Evolutionary conservation across 1,140 invertebrate genomes (phyloP), one percentile per base, ranked within the genome.

Genomic region (Teleopsis dalmanni): DNA sequence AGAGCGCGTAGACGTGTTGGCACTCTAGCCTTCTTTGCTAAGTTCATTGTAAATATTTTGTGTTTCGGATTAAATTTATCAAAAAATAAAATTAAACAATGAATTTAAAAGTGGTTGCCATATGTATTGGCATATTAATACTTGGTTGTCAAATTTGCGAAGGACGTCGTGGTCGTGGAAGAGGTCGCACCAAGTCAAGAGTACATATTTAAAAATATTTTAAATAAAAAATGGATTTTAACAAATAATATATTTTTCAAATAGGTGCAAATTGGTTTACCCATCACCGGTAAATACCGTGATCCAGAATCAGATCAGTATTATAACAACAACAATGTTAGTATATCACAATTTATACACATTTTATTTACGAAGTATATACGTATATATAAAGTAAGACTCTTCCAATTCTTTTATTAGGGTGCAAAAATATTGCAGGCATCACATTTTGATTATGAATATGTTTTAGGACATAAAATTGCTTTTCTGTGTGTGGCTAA

Each of bases 371-470:
- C n/a, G n/a, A n/a, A n/a, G n/a, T n/a, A n/a, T n/a, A n/a, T n/a
- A n/a, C n/a, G n/a, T n/a, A n/a, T 31, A 7, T 50, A 18, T 35
- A 19, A 36, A 19, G 36, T 29, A 40, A n/a, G 33, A 33, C 22
- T 48, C 19, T 23, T 4, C 36, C 42, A 26, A 21, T 31, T 43
- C 31, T 46, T 8, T 23, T 48, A 49, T 50, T 63, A 94, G 91
- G 90, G 90, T 22, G 91, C 91, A 0, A 91, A 91, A 74, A 94
- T 95, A 54, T 70, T 85, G n/a, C 76, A 88, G 46, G 84, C 88
- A 4, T 93, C 90, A 1, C 90, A 94, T 71, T 95, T 94, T 72
- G 91, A 94, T 74, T 83, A 87, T 73, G 89, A 93, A 78, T 95
- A 93, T 72, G 85, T 89, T 26, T 66, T 95, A 53, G 91, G 91